These are phyloP conservation scores for Pelochelys cantorii DNA, from an alignment of 2,797 vertebrate species.

Conservation along the genomic window DNA sequence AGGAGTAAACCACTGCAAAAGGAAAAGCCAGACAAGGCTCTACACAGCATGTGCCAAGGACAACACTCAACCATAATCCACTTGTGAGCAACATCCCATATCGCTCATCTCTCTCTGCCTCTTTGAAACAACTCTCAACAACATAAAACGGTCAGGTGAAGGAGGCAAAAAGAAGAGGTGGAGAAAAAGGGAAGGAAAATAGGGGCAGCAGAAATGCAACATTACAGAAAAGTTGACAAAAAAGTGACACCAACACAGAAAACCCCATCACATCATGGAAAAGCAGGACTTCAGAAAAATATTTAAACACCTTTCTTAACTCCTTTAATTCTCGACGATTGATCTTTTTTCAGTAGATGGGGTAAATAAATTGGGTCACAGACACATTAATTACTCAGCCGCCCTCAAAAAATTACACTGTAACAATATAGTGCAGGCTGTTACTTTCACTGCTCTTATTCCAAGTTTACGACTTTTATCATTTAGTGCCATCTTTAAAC, in stretches of 20 bases:
- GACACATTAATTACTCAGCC: background rate
- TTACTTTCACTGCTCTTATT: background rate
- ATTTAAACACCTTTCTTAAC: background rate
- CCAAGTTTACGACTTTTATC: background rate
- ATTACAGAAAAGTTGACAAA: background rate
- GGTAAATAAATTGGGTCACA: slow-evolving; percentile 3
- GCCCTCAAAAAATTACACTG: background rate
- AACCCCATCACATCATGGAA: background rate
- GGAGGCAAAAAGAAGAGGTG: background rate
- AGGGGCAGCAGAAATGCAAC: background rate
- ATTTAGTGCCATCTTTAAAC: background rate
- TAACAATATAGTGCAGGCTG: background rate
- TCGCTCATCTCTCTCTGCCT: background rate
- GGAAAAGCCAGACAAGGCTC: background rate
- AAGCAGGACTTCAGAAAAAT: background rate
- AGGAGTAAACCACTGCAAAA: background rate
- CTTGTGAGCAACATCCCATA: background rate
- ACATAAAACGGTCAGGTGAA: fast-evolving
- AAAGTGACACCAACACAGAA: fast-evolving
- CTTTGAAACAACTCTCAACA: background rate
- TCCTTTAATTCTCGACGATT: background rate
- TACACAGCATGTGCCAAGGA: background rate
- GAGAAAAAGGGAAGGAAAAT: background rate
- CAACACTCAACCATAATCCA: background rate
- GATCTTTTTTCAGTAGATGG: background rate